Conservation (phyloP, 2,888 invertebrate genomes). For the Nebria brevicollis region DNA sequence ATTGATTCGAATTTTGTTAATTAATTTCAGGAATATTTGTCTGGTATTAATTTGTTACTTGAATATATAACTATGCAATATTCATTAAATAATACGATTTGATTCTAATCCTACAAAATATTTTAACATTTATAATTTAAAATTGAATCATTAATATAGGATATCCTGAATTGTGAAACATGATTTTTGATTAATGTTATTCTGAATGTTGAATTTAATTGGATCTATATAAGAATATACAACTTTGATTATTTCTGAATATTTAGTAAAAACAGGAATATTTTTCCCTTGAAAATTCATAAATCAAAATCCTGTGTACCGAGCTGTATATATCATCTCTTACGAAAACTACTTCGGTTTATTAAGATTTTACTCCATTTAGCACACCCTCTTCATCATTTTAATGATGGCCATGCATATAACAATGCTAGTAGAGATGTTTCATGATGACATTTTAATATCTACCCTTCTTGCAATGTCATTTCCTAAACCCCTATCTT, state of each 20-base stretch:
- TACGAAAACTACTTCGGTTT: neutral
- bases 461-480: slow-evolving; percentile 33
- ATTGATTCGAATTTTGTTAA: no score
- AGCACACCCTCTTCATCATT: neutral
- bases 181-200: neutral
- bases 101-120: neutral
- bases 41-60: no score
- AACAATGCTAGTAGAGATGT: neutral
- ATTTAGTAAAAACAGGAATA: no score
- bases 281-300: no score
- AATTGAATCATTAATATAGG: neutral
- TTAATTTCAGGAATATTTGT: no score
- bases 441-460: slow-evolving; percentile 32
- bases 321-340: no score
- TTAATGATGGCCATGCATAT: neutral
- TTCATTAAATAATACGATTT: neutral
- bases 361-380: neutral
- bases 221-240: neutral
- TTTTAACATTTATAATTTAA: neutral
- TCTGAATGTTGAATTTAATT: neutral
- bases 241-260: no score
- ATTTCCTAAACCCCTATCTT: slow-evolving; percentile 31
- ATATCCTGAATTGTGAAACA: neutral
- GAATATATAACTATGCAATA: neutral
- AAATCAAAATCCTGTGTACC: no score